Percentiles rank a stretch among this genome's conserved stretches.
Evolutionary conservation across 2,797 vertebrate genomes (phyloP).

Genomic region (Sus cebifrons): DNA sequence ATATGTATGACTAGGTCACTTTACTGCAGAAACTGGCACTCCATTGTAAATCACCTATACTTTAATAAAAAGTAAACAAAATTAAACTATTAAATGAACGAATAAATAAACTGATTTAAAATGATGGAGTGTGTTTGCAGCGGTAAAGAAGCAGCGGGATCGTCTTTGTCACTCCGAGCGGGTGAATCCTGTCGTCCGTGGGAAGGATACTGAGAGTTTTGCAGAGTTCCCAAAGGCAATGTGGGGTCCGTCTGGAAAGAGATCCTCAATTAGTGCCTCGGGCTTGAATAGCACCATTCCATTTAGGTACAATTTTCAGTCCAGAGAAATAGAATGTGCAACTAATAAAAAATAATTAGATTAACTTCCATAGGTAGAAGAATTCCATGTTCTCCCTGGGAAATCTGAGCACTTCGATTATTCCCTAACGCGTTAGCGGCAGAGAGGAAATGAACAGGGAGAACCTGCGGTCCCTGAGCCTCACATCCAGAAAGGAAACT

Average conservation of each 20-base stretch:
- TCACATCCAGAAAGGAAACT: not conserved
- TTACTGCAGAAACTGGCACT: too few relatives aligned
- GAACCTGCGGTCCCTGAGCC: not conserved
- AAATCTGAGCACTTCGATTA: not conserved
- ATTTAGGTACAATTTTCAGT: not conserved
- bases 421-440: fast-evolving
- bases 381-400: not conserved
- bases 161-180: fast-evolving
- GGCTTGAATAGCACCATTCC: not conserved
- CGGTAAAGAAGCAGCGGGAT: not conserved
- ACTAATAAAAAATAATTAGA: not conserved
- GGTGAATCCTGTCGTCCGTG: not conserved
- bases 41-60: too few relatives aligned
- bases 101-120: not conserved
- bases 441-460: not conserved
- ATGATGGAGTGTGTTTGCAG: not conserved
- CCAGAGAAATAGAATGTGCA: not conserved
- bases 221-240: not conserved
- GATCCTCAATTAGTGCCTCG: not conserved
- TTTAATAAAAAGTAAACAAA: not conserved
- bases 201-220: not conserved
- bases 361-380: not conserved
- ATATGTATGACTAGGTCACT: too few relatives aligned
- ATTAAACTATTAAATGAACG: not conserved
- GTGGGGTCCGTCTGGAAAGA: not conserved